Percentiles rank a stretch among this genome's conserved stretches.
Evolutionary conservation across 2,113 vertebrate species (phyloP).

Genomic region (Solenodon paradoxus): DNA sequence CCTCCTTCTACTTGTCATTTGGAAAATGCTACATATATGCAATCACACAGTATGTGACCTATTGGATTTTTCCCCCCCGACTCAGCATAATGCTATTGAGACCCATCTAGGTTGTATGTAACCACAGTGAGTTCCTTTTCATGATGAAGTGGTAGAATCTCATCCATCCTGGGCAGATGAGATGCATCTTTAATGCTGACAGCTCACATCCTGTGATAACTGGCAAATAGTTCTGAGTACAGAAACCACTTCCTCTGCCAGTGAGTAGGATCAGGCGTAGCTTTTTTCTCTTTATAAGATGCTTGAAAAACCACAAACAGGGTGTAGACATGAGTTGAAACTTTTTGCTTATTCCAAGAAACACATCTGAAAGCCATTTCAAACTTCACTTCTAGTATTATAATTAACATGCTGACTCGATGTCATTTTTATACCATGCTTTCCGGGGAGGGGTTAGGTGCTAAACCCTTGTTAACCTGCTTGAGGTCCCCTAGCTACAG

Average conservation of each 20-base stretch:
- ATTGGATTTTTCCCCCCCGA: neutral
- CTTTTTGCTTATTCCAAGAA: neutral
- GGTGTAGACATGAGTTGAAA: neutral
- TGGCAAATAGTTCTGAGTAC: neutral
- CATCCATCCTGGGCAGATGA: too few relatives aligned
- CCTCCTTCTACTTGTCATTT: too few relatives aligned
- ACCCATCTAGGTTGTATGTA: neutral
- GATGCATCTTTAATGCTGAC: neutral
- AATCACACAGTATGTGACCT: neutral
- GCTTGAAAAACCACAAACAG: neutral
- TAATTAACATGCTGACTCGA: neutral
- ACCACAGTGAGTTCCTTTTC: neutral
- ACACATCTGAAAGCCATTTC: neutral
- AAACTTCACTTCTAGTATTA: neutral
- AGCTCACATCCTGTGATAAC: neutral
- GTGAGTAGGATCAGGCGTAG: neutral
- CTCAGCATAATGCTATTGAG: neutral
- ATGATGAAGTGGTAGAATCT: neutral
- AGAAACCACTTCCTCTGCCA: neutral
- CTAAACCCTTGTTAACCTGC: neutral
- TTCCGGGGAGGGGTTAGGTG: too few relatives aligned
- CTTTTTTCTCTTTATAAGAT: neutral
- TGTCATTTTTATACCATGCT: neutral
- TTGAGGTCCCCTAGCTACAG: neutral
- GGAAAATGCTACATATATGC: neutral